Evolutionary conservation across 1,140 invertebrate species (phyloP).

Genomic region (Parapsyche elsis): DNA sequence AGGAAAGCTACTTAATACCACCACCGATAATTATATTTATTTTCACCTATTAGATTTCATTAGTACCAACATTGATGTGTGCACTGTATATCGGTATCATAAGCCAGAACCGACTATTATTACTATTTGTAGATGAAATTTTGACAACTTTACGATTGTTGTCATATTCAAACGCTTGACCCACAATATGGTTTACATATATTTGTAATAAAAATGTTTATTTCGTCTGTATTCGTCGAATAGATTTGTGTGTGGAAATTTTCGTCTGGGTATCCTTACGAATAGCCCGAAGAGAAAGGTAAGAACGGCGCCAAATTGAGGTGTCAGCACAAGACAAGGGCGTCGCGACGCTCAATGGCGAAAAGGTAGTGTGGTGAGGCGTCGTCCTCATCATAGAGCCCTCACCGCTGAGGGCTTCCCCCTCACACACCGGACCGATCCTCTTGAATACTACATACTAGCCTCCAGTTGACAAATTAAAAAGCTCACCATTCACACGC

Average conservation of each 20-base stretch:
- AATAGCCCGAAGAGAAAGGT: conserved; percentile 45
- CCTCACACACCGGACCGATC: neutral
- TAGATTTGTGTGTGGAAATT: neutral
- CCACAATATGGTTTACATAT: neutral
- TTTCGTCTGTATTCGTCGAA: too few species aligned
- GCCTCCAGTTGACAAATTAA: conserved; percentile 41
- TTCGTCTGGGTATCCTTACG: conserved; percentile 17
- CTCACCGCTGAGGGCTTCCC: neutral
- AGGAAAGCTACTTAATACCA: conserved; percentile 7
- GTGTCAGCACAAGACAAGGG: conserved; percentile 54
- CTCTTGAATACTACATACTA: neutral
- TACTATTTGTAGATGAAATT: too few species aligned
- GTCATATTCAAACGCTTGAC: too few species aligned
- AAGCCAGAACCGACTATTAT: too few species aligned
- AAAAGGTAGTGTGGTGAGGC: conserved; percentile 26
- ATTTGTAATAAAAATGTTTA: neutral
- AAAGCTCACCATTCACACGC: conserved; percentile 32
- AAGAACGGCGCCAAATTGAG: conserved; percentile 54
- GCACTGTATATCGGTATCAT: too few species aligned
- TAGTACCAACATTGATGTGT: too few species aligned
- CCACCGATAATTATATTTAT: neutral
- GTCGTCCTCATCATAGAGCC: neutral
- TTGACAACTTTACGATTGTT: too few species aligned
- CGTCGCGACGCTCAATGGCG: conserved; percentile 38
- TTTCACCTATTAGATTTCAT: too few species aligned